phyloP scores from a whole-genome alignment of 2,113 vertebrate species.

The Nibea coibor region DNA sequence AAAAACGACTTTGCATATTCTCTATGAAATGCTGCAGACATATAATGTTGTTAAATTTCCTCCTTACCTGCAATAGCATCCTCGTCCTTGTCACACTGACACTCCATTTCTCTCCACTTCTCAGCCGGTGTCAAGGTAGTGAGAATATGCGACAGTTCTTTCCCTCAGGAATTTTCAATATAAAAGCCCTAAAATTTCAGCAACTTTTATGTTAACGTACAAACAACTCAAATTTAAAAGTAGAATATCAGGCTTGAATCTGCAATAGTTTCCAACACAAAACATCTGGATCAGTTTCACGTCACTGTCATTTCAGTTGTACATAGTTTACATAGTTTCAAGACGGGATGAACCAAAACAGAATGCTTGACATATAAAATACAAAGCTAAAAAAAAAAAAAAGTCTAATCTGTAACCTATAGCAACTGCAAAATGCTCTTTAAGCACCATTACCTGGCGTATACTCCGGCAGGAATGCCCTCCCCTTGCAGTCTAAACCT shows the following conservation, averaged over 20 bases:
- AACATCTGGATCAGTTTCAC: neutral
- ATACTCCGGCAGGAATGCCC: neutral
- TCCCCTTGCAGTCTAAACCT: neutral
- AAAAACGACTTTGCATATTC: neutral
- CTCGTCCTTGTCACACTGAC: conserved; percentile 66
- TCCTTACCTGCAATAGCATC: conserved; percentile 61
- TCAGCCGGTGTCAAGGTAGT: neutral
- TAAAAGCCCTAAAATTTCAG: conserved; percentile 19
- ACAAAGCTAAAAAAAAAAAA: neutral
- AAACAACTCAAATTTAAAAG: neutral
- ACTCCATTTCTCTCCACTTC: conserved; percentile 79
- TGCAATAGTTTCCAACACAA: too few relatives aligned
- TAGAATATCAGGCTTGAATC: too few relatives aligned
- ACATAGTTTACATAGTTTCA: neutral
- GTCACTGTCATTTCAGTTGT: neutral
- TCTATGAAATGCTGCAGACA: neutral
- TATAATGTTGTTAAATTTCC: neutral
- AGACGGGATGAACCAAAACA: neutral
- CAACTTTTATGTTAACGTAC: neutral
- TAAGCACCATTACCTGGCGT: conserved; percentile 31
- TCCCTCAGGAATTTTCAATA: conserved; percentile 2
- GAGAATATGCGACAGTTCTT: neutral
- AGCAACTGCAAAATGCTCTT: neutral
- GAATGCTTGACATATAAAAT: neutral
- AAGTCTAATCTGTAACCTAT: neutral